These are phyloP conservation scores for Latrodectus hesperus DNA, from an alignment of 2,888 invertebrate genomes.

Conservation along the genomic window DNA sequence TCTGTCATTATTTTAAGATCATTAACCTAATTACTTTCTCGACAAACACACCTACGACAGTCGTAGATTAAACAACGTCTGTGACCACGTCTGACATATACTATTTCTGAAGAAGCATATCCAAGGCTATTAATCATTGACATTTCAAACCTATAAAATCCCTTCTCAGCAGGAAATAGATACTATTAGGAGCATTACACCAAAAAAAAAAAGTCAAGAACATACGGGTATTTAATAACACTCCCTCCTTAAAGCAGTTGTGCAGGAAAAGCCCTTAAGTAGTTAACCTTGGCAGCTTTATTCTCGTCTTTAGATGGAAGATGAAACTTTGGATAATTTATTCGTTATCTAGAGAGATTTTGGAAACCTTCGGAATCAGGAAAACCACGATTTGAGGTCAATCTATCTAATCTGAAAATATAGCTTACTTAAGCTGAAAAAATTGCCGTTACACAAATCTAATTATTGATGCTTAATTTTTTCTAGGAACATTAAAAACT, in stretches of 20 bases:
- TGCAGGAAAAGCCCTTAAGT: conserved; percentile 41
- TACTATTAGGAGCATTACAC: background rate
- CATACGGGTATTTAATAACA: background rate
- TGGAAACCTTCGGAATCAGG: conserved; percentile 30
- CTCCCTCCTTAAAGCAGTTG: conserved; percentile 5
- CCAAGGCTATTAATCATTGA: background rate
- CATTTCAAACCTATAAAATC: background rate
- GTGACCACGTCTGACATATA: no score
- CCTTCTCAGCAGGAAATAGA: background rate
- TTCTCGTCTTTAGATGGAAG: background rate
- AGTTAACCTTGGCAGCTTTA: conserved; percentile 43
- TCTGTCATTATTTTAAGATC: no score
- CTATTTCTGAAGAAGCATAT: background rate
- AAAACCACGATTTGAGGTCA: conserved; percentile 39
- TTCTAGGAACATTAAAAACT: no score
- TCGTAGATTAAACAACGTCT: no score
- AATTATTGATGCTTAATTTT: no score
- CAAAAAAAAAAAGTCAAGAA: background rate
- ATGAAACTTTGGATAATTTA: background rate
- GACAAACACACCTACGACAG: no score
- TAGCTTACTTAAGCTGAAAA: conserved; percentile 9
- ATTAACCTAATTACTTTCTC: no score
- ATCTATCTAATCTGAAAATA: conserved; percentile 13
- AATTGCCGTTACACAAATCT: background rate
- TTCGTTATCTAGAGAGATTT: background rate